Evolutionary conservation across 2,888 invertebrate genomes (phyloP).

Genomic region (Notodonta ziczac): DNA sequence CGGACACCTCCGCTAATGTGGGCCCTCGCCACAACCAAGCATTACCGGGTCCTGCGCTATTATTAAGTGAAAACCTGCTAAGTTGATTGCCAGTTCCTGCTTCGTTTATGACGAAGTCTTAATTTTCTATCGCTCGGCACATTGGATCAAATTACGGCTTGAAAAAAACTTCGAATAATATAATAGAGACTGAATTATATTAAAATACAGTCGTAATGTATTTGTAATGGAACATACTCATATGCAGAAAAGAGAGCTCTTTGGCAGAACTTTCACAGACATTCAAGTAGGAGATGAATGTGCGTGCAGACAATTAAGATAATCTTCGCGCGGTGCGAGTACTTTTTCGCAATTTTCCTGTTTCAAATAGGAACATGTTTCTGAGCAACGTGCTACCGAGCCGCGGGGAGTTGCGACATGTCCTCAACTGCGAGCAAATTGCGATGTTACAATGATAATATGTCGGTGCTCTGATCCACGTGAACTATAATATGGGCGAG

Average conservation of each 20-base stretch:
- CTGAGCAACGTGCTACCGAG: neutral
- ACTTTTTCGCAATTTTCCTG: neutral
- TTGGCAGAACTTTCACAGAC: too few species aligned
- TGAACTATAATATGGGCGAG: neutral
- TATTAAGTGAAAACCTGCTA: neutral
- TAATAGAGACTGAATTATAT: too few species aligned
- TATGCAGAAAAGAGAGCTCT: too few species aligned
- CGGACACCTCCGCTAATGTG: slow-evolving; percentile 2
- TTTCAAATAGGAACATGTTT: neutral
- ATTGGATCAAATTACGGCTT: too few species aligned
- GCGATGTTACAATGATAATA: neutral
- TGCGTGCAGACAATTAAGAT: neutral
- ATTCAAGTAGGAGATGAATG: too few species aligned
- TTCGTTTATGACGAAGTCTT: neutral
- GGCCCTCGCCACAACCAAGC: neutral
- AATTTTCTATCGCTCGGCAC: neutral
- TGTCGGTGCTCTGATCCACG: neutral
- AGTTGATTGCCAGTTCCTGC: neutral
- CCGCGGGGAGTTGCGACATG: neutral
- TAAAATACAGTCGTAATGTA: too few species aligned
- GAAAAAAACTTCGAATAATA: too few species aligned
- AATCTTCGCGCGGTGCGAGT: neutral
- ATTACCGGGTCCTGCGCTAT: neutral
- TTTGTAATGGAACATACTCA: too few species aligned
- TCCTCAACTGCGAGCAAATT: neutral